phyloP scores from a whole-genome alignment of 2,888 invertebrate species.

The Tinea pellionella region DNA sequence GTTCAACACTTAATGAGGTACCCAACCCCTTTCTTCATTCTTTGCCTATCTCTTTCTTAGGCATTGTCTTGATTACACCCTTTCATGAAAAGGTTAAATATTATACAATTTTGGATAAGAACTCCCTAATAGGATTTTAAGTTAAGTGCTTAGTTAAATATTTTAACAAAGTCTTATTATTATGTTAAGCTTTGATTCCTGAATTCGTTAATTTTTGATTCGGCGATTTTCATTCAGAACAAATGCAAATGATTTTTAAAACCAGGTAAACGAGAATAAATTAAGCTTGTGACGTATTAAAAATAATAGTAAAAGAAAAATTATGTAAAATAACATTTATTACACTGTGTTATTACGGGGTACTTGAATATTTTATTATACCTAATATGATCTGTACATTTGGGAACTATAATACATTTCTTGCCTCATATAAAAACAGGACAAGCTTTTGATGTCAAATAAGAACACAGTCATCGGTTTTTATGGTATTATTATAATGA shows the following conservation, averaged over 20 bases:
- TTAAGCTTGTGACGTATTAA: too few relatives aligned
- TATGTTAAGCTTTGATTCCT: neutral
- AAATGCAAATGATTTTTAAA: too few relatives aligned
- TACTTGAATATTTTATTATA: neutral
- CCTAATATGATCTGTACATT: neutral
- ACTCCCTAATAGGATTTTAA: neutral
- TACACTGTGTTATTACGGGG: neutral
- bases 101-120: neutral
- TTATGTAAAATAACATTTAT: neutral
- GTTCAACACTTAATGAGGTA: neutral
- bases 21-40: neutral
- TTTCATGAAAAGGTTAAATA: neutral
- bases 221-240: neutral
- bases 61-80: constrained; percentile 1
- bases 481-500: too few relatives aligned
- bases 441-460: too few relatives aligned
- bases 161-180: neutral
- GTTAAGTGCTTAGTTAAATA: neutral
- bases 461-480: too few relatives aligned
- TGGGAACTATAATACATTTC: neutral
- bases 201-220: neutral
- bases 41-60: neutral
- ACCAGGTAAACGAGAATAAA: too few relatives aligned
- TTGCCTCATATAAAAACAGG: too few relatives aligned
- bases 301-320: too few relatives aligned